Evolutionary conservation across 2,888 invertebrate species (phyloP).

Genomic region (Poecilus cupreus): DNA sequence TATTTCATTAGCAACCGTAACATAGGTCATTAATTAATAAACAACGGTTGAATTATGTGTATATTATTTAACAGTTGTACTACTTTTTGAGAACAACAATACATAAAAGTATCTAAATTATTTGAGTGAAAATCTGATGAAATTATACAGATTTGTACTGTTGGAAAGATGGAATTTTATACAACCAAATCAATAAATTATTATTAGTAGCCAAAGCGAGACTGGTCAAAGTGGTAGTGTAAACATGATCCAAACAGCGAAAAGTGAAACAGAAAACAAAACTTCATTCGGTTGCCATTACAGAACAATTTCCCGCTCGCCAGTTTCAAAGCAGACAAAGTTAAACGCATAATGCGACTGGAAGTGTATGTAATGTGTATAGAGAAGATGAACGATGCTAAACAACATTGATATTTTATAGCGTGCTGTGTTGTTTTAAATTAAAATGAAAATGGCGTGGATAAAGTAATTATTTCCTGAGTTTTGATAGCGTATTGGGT

Average conservation of each 20-base stretch:
- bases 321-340: conserved; percentile 14
- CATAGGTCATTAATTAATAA: too few relatives aligned
- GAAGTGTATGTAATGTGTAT: conserved; percentile 32
- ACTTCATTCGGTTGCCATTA: conserved; percentile 27
- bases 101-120: too few relatives aligned
- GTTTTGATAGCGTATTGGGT: conserved; percentile 35
- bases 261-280: conserved; percentile 1
- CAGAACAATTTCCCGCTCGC: conserved; percentile 44
- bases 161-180: too few relatives aligned
- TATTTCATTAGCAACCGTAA: too few relatives aligned
- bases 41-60: too few relatives aligned
- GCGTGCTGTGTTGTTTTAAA: conserved; percentile 17
- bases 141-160: too few relatives aligned
- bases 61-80: too few relatives aligned
- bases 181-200: too few relatives aligned
- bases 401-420: conserved; percentile 18
- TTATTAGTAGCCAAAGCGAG: too few relatives aligned
- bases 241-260: background rate
- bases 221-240: too few relatives aligned
- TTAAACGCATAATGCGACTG: conserved; percentile 36
- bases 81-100: too few relatives aligned
- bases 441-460: conserved; percentile 18
- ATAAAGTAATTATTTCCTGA: conserved; percentile 23
- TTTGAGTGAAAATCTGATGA: too few relatives aligned
- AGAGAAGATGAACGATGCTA: conserved; percentile 9